Percentiles rank a stretch among this genome's conserved stretches.
phyloP scores from a whole-genome alignment of 2,888 invertebrate species.

The Nemurella pictetii region DNA sequence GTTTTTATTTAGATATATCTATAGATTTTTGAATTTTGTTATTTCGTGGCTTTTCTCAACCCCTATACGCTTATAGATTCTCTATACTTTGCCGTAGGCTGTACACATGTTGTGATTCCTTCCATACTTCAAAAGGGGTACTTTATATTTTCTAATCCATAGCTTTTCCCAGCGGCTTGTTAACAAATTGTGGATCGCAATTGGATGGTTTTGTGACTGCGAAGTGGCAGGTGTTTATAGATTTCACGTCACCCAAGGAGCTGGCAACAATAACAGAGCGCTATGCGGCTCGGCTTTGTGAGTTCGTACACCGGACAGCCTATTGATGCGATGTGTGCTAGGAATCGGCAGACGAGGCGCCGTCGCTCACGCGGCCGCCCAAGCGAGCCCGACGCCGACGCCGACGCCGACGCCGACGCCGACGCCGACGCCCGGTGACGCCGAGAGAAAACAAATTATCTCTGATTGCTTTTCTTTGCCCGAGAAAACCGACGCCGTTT shows the following conservation, averaged over 20 bases:
- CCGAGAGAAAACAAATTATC: slow-evolving; percentile 23
- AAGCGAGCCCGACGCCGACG: background rate
- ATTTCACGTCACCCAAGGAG: slow-evolving; percentile 30
- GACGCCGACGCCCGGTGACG: background rate
- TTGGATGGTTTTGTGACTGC: slow-evolving; percentile 16
- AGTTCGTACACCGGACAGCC: too few species aligned
- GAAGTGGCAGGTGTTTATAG: slow-evolving; percentile 33
- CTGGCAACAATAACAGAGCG: background rate
- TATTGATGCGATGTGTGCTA: background rate
- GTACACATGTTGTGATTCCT: background rate
- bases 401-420: background rate
- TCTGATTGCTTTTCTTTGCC: slow-evolving; percentile 15
- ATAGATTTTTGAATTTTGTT: too few species aligned
- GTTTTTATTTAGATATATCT: too few species aligned
- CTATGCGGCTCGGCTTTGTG: background rate
- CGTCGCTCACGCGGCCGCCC: background rate
- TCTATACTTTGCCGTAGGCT: background rate
- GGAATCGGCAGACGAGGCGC: background rate
- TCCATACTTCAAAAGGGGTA: background rate
- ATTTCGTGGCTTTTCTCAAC: too few species aligned
- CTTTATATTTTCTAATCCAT: background rate
- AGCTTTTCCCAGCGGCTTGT: background rate
- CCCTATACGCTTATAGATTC: too few species aligned
- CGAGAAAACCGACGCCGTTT: background rate
- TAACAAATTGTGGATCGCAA: background rate